phyloP scores from a whole-genome alignment of 2,113 vertebrate genomes.

The Varanus komodoensis region DNA sequence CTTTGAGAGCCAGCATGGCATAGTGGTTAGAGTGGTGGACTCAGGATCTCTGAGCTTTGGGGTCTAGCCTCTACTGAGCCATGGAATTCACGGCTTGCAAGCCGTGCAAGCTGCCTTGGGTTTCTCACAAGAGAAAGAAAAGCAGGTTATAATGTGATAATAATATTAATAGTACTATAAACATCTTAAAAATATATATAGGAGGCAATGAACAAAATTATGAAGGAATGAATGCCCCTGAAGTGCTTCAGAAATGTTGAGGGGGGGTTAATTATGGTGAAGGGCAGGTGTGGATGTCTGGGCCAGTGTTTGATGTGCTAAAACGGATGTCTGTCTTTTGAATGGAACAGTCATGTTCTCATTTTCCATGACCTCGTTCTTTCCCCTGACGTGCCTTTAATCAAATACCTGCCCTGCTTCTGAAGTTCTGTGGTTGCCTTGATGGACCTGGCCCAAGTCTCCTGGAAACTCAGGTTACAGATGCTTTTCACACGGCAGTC shows the following conservation, averaged over 20 bases:
- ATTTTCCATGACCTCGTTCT: not conserved
- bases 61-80: too few relatives aligned
- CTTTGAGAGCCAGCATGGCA: too few relatives aligned
- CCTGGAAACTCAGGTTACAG: constrained; percentile 1
- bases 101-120: too few relatives aligned
- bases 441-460: not conserved
- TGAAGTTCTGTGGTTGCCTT: constrained; percentile 28
- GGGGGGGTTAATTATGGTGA: not conserved
- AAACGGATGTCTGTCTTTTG: not conserved
- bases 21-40: too few relatives aligned
- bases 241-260: too few relatives aligned
- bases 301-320: not conserved
- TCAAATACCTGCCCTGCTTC: not conserved
- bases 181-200: too few relatives aligned
- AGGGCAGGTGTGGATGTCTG: not conserved
- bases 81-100: too few relatives aligned
- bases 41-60: too few relatives aligned
- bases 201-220: not conserved
- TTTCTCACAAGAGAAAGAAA: too few relatives aligned
- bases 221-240: too few relatives aligned
- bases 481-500: not conserved
- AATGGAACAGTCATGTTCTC: not conserved
- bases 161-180: too few relatives aligned
- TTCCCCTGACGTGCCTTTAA: not conserved
- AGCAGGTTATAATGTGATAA: too few relatives aligned